Evolutionary conservation across 2,797 vertebrate genomes (phyloP), one percentile per base, ranked within the genome.

Genomic region (Tapirus indicus): DNA sequence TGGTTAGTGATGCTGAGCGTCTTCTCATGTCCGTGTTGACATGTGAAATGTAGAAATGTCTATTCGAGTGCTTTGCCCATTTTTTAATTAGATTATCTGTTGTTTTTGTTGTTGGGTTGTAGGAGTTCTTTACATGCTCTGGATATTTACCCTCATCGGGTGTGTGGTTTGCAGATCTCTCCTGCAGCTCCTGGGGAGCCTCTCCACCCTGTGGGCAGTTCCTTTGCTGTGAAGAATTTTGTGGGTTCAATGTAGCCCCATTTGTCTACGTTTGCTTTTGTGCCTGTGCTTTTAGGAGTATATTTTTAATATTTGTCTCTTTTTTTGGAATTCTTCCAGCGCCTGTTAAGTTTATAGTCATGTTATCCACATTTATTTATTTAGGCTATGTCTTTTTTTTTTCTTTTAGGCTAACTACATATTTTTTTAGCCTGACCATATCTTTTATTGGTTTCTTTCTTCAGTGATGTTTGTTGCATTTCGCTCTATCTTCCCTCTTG

Each of bases 1-100:
- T 49, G 4, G 1, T 9, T 1, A 1, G 44, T 52, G 47, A 7
- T 6, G 16, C 25, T 7, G 71, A 12, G 18, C 41, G 0, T 21
- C n/a, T 18, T 6, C 7, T 3, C 80, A 3, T 13, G 1, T 52
- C 1, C 4, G 4, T 16, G 35, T 41, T 5, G 21, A 21, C 75
- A 7, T 23, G 2, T 9, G 29, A 23, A 14, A n/a, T 1, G n/a
- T 23, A 16, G 35, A n/a, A 20, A n/a, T 32, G 54, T 62, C 72
- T 35, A 1, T 29, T 25, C 56, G 3, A 35, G n/a, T 21, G 4
- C 62, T 79, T 23, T 52, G 41, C 60, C n/a, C 7, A 0, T 21
- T 64, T 72, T 72, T 16, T 35, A 25, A 4, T 11, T 11, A 18
- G 64, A 12, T 52, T 7, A 16, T 16, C 38, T 35, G 49, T 16